Conservation (phyloP, 2,797 vertebrate species). For the Pseudopleuronectes americanus region DNA sequence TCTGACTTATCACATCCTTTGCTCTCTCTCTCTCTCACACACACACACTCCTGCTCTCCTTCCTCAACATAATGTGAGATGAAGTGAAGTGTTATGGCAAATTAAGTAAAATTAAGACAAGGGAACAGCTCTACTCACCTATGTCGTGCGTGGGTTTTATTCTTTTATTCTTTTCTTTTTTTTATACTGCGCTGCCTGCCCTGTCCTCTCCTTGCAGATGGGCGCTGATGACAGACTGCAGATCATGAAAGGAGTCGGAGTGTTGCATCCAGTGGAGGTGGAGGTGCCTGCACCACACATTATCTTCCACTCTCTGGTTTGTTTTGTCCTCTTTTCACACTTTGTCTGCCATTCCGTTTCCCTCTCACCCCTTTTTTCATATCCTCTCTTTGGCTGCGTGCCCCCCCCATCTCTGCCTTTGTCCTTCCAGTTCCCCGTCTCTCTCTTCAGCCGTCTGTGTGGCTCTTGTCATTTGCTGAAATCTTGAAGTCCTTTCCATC, state of each 20-base stretch:
- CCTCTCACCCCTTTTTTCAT: slow-evolving; percentile 23
- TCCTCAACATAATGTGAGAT: slow-evolving; percentile 78
- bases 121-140: slow-evolving; percentile 85
- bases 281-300: slow-evolving; percentile 73
- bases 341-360: slow-evolving; percentile 54
- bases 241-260: slow-evolving; percentile 79
- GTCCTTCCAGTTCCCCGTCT: slow-evolving; percentile 38
- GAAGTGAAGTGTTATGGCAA: slow-evolving; percentile 80
- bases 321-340: slow-evolving; percentile 73
- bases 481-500: slow-evolving; percentile 68
- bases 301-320: slow-evolving; percentile 68
- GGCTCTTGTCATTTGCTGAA: slow-evolving; percentile 65
- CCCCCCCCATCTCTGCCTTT: slow-evolving; percentile 42
- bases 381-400: slow-evolving; percentile 54
- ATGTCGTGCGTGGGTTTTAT: slow-evolving; percentile 79
- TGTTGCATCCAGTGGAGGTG: slow-evolving; percentile 78
- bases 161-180: slow-evolving; percentile 66
- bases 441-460: slow-evolving; percentile 41
- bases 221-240: slow-evolving; percentile 77
- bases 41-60: slow-evolving; percentile 32
- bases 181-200: slow-evolving; percentile 66
- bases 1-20: slow-evolving; percentile 68
- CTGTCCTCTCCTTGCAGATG: slow-evolving; percentile 70
- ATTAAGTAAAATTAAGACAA: slow-evolving; percentile 88
- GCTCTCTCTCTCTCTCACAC: slow-evolving; percentile 30